Evolutionary conservation across 1,140 invertebrate species (phyloP).

Genomic region (Spodoptera frugiperda): DNA sequence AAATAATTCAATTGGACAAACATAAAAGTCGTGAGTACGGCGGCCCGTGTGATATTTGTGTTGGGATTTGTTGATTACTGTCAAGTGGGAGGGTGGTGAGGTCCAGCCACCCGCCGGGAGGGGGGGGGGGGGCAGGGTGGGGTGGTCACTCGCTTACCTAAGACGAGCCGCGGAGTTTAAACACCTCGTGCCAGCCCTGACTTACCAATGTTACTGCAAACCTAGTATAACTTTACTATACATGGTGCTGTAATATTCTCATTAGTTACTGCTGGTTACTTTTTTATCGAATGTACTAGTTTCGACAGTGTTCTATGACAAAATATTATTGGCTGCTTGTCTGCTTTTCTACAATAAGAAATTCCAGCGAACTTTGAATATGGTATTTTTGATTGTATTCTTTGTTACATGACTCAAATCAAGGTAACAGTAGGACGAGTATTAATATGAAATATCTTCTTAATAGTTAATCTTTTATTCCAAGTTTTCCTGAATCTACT

Average conservation of each 20-base stretch:
- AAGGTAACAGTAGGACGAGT: no score
- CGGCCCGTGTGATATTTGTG: constrained; percentile 52
- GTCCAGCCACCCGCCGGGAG: neutral
- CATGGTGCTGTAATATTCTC: constrained; percentile 47
- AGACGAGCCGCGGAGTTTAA: constrained; percentile 69
- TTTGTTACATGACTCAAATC: no score
- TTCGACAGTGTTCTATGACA: no score
- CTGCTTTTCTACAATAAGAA: no score
- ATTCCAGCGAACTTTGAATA: no score
- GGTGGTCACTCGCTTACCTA: constrained; percentile 63
- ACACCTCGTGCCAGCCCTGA: constrained; percentile 72
- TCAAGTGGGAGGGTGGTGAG: constrained; percentile 47
- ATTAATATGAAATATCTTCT: no score
- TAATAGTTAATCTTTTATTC: no score
- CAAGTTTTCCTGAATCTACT: no score
- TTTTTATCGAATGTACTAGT: no score
- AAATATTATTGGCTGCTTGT: no score
- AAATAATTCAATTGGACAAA: constrained; percentile 34
- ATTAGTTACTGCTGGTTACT: no score
- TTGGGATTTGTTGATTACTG: constrained; percentile 57
- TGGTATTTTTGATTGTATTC: no score
- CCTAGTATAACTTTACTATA: constrained; percentile 57
- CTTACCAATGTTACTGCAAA: constrained; percentile 66
- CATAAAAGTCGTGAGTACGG: constrained; percentile 28
- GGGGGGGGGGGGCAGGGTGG: neutral